Base-by-base conservation (phyloP, 2,888 invertebrate species). In the Drosophila kambysellisi region DNA sequence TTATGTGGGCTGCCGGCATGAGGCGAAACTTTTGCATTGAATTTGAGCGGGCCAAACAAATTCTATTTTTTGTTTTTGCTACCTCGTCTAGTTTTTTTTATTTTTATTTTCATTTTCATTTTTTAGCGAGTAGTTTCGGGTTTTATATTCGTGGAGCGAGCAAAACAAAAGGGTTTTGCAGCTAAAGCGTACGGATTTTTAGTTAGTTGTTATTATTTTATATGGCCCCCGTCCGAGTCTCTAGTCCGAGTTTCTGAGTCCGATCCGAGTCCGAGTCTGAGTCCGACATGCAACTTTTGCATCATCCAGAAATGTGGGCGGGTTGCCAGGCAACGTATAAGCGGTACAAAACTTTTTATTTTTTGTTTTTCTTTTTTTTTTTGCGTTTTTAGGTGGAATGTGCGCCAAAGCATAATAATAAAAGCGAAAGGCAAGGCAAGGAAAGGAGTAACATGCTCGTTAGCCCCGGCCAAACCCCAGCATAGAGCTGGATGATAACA, bases 361-460 rank as follows among this genome's bases (percentile, higher is more conserved):
- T 74, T 52, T 53, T 29, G 30, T 25, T 25, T 25, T 25, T 25
- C 25, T n/a, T 54, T 46, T 33, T 50, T 37, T 39, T 56, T 56
- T 62, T 68, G n/a, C 71, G 8, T 30, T 51, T 70, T 66, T 57
- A 72, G 72, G 56, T 74, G 91, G 91, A 86, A 86, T 86, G 88
- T 79, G 79, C 85, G 91, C 85, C 85, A 86, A 86, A 86, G 91
- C 85, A 90, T 90, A 90, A 90, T 90, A 86, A 86, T 86, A 86
- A 86, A 90, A 86, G 91, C 91, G 88, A 90, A 83, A 88, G 83
- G 89, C 74, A 83, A 85, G 72, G 89, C 80, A 87, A 69, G 89
- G 74, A 83, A 87, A 85, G 87, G 90, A 88, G 91, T 88, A 88
- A 90, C 88, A 90, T 90, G 88, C 88, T 88, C 88, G 88, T 88